Evolutionary conservation across 2,113 vertebrate genomes (phyloP).

Genomic region (Oreochromis spilurus): DNA sequence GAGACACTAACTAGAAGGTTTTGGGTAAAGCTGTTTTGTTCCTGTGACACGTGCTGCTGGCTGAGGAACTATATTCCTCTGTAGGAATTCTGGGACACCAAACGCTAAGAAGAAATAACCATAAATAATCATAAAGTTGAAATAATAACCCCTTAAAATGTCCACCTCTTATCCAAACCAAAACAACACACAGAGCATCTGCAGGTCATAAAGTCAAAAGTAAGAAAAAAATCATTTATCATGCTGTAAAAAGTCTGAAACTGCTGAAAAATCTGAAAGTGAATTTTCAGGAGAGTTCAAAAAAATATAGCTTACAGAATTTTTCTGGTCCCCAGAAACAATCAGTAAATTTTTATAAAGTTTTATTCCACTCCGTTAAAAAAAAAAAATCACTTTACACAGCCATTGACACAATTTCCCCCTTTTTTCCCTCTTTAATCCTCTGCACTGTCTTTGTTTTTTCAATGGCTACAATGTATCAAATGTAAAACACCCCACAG

Average conservation of each 20-base stretch:
- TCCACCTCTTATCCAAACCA: not conserved
- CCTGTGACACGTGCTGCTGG: constrained; percentile 71
- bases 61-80: constrained; percentile 71
- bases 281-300: not conserved
- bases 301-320: not conserved
- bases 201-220: not conserved
- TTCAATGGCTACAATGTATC: not conserved
- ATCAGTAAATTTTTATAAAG: not conserved
- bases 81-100: constrained; percentile 74
- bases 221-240: not conserved
- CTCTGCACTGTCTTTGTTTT: not conserved
- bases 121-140: not conserved
- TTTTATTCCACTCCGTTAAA: not conserved
- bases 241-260: not conserved
- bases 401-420: not conserved
- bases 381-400: not conserved
- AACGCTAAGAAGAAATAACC: not conserved
- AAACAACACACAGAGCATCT: constrained; percentile 2
- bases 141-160: not conserved
- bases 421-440: not conserved
- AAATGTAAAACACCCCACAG: not conserved
- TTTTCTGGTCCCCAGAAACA: not conserved
- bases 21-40: constrained; percentile 67
- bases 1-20: constrained; percentile 58
- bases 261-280: not conserved